Evolutionary conservation across 2,888 invertebrate species (phyloP).

Genomic region (Tillus elongatus): DNA sequence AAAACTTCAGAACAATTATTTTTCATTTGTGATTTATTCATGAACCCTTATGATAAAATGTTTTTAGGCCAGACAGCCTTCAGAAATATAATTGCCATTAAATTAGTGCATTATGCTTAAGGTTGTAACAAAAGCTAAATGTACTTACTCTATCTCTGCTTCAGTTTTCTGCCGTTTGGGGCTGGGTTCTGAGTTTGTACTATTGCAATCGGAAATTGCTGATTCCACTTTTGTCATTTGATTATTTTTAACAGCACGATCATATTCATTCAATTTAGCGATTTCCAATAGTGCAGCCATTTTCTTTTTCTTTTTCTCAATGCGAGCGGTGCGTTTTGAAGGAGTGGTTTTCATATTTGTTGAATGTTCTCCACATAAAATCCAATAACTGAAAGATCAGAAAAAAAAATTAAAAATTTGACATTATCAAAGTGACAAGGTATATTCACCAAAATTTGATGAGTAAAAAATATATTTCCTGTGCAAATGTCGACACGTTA

Average conservation of each 20-base stretch:
- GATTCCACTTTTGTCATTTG: constrained; percentile 15
- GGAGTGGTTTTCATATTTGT: constrained; percentile 40
- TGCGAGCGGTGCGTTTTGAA: constrained; percentile 46
- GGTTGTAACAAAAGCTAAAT: too few relatives aligned
- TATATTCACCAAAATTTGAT: constrained; percentile 21
- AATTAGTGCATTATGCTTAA: too few relatives aligned
- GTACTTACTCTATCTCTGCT: neutral
- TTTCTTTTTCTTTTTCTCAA: constrained; percentile 56
- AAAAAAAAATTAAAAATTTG: too few relatives aligned
- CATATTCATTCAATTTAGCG: constrained; percentile 52
- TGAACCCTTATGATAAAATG: too few relatives aligned
- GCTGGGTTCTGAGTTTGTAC: constrained; percentile 22
- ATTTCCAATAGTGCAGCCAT: constrained; percentile 52
- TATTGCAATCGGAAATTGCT: constrained; percentile 11
- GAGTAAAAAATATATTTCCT: constrained; percentile 23
- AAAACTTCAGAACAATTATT: too few relatives aligned
- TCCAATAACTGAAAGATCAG: constrained; percentile 24
- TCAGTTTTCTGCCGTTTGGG: constrained; percentile 18
- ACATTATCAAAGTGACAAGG: too few relatives aligned
- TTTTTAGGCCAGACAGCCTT: too few relatives aligned
- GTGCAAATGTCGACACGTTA: constrained; percentile 25
- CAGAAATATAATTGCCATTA: too few relatives aligned
- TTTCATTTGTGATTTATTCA: too few relatives aligned
- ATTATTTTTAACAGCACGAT: constrained; percentile 39
- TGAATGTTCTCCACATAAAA: constrained; percentile 18